Base-by-base conservation (phyloP, 2,888 invertebrate genomes). In the Cataglyphis livida region DNA sequence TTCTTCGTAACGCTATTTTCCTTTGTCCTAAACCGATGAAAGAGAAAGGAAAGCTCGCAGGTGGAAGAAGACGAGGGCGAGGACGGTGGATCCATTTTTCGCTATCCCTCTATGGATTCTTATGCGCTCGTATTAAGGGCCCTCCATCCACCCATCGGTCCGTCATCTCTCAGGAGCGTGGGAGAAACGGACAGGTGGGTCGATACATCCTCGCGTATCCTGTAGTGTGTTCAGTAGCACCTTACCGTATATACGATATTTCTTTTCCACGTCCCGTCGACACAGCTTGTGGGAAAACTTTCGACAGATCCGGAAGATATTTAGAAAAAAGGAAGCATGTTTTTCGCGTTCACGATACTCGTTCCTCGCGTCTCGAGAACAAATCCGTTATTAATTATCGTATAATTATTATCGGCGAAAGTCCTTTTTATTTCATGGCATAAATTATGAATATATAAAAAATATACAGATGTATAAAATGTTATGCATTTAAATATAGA, bases 101-200 rank as follows among this genome's bases (percentile, higher is more conserved):
- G 78, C 66, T 85, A 81, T 71, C 76, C 82, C 61, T 64, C 41
- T 59, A 57, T 74, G 44, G 76, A 82, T 81, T 54, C 68, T 64
- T 9, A 81, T 66, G 25, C 62, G 51, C 35, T 35, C 76, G 66
- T 82, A 86, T 85, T 84, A 82, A 83, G 48, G 54, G 25, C 73
- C 70, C 81, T 83, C 84, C 82, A 82, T 87, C 87, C 85, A 84
- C 87, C 85, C 84, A 75, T 85, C 82, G 90, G 85, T 90, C 86
- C 91, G 84, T 71, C 78, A 79, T 86, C 84, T 82, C 65, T 82
- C 81, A 61, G 74, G 82, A 94, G 94, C 94, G 94, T 94, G 94
- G 94, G 94, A 94, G 94, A 92, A 91, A 89, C 84, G 87, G 94
- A 94, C 94, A 94, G 94, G 94, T 94, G 94, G 91, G 85, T 89